phyloP scores from a whole-genome alignment of 2,888 invertebrate genomes.

The Linnaemya tessellans region DNA sequence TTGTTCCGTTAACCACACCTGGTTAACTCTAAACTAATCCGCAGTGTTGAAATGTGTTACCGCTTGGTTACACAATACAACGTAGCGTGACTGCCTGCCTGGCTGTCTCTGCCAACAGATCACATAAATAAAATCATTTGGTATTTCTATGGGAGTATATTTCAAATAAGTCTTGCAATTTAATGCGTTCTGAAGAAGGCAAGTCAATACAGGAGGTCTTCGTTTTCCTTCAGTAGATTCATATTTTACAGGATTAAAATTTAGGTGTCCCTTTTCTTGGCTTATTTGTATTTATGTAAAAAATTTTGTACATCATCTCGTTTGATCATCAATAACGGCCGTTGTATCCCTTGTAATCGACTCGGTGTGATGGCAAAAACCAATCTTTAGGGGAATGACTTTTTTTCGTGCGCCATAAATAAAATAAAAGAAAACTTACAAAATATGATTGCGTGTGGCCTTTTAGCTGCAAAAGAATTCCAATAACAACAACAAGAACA shows the following conservation, averaged over 20 bases:
- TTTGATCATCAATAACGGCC: conserved; percentile 33
- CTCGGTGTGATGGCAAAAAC: conserved; percentile 10
- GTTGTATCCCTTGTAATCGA: neutral
- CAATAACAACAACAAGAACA: conserved; percentile 13
- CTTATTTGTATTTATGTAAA: conserved; percentile 27
- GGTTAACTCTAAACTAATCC: conserved; percentile 44
- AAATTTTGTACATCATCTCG: neutral
- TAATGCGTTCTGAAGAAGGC: conserved; percentile 23
- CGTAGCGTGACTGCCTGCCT: conserved; percentile 33
- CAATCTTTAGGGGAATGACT: conserved; percentile 55
- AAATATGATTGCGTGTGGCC: conserved; percentile 68
- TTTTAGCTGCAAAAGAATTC: conserved; percentile 42
- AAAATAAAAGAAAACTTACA: conserved; percentile 11
- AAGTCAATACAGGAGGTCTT: conserved; percentile 45
- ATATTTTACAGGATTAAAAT: conserved; percentile 67
- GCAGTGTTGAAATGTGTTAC: conserved; percentile 25
- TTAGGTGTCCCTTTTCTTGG: conserved; percentile 53
- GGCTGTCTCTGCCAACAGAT: neutral
- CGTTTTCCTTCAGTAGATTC: neutral
- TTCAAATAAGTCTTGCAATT: conserved; percentile 29
- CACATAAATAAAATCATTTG: neutral
- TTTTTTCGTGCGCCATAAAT: conserved; percentile 17
- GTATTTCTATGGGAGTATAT: neutral
- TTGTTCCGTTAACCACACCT: conserved; percentile 58
- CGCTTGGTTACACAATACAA: neutral